Evolutionary conservation across 2,113 vertebrate species (phyloP).

Genomic region (Ciconia maguari): DNA sequence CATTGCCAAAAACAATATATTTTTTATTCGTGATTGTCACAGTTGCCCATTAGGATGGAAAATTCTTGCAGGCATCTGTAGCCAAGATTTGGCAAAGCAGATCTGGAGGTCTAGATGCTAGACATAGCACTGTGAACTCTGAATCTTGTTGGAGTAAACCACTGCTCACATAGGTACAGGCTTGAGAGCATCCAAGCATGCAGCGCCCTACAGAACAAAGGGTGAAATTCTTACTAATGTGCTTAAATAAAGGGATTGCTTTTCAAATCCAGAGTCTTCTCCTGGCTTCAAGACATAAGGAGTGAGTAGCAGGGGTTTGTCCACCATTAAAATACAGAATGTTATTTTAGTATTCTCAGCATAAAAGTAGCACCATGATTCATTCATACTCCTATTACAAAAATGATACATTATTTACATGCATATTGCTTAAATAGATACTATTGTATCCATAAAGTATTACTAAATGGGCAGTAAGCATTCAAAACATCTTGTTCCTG

Average conservation of each 20-base stretch:
- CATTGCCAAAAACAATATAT: not conserved
- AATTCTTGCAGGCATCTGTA: not conserved
- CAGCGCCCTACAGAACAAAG: not conserved
- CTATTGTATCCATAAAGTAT: not conserved
- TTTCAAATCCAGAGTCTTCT: not conserved
- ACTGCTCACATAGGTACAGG: not conserved
- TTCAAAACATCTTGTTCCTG: not conserved
- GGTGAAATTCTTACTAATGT: not conserved
- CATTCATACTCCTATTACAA: not conserved
- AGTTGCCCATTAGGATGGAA: not conserved
- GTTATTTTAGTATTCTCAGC: not conserved
- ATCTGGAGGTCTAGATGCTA: not conserved
- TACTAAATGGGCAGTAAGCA: not conserved
- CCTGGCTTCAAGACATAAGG: not conserved
- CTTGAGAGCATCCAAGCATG: not conserved
- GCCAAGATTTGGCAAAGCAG: not conserved
- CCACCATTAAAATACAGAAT: not conserved
- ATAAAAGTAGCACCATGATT: not conserved
- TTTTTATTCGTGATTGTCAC: not conserved
- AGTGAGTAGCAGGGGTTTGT: not conserved
- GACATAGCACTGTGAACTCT: not conserved
- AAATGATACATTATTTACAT: not conserved
- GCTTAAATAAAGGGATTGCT: not conserved
- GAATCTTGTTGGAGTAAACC: not conserved
- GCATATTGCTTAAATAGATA: not conserved